Conservation (phyloP, 2,113 vertebrate genomes). For the Pseudorasbora parva region DNA sequence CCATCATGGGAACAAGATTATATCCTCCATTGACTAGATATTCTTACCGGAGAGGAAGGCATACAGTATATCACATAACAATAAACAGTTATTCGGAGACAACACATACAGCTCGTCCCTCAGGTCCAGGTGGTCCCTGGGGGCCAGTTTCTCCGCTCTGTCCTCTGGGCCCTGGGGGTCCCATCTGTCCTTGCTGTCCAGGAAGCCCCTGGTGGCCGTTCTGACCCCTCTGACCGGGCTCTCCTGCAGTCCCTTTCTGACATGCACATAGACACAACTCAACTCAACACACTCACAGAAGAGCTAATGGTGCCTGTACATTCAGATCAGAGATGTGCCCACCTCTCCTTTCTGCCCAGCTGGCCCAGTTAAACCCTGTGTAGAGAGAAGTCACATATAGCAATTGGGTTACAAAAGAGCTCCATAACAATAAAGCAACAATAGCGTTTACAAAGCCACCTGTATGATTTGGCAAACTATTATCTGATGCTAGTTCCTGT, state of each 20-base stretch:
- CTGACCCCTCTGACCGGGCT: constrained; percentile 81
- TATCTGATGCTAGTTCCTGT: background rate
- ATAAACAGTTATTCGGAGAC: background rate
- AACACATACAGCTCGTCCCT: constrained; percentile 87
- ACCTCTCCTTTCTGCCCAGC: constrained; percentile 88
- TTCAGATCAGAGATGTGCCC: constrained; percentile 60
- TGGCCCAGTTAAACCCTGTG: constrained; percentile 83
- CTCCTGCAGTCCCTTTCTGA: constrained; percentile 91
- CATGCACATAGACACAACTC: constrained; percentile 66
- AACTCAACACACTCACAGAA: background rate
- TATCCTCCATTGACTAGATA: background rate
- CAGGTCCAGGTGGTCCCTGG: constrained; percentile 83
- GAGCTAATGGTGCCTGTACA: background rate
- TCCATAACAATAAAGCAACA: background rate
- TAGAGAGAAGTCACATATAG: constrained; percentile 32
- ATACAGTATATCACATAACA: background rate
- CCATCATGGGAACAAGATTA: background rate
- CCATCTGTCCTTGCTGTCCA: constrained; percentile 81
- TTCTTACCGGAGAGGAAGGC: background rate
- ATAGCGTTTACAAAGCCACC: background rate
- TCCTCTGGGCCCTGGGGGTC: constrained; percentile 81
- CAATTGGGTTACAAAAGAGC: background rate
- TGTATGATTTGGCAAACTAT: background rate
- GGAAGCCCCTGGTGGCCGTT: constrained; percentile 84
- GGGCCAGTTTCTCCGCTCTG: constrained; percentile 79